Base-by-base conservation (phyloP, 2,888 invertebrate species). In the Dione vanillae region DNA sequence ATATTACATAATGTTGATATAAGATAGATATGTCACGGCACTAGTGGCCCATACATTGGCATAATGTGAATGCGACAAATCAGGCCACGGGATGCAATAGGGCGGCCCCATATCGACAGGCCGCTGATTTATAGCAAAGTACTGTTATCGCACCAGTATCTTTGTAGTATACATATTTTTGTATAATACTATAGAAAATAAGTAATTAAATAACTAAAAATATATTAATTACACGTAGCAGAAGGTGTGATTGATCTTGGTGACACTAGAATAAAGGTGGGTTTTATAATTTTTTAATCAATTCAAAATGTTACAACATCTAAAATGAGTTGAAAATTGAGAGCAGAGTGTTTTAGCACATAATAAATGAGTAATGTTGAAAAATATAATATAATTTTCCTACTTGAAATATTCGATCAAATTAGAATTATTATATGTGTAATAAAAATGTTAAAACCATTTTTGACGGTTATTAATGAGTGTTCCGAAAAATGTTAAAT, bases 81-180 rank as follows among this genome's bases (percentile, higher is more conserved):
- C 92, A 92, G 89, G 83, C 82, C 87, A 83, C 87, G 89, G 85
- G 88, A 83, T 85, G 86, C 87, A 84, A 82, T 87, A 86, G 92
- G 92, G 89, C 91, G 90, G 89, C 88, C 85, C 90, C 84, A 84
- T 83, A 91, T 93, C 92, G 94, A 93, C 93, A 91, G 87, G 73
- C 81, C 81, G 73, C 86, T 92, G 93, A 94, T 94, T 93, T 94
- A 94, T 92, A 80, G 86, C 82, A 79, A 78, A 83, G 82, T 82
- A 78, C 77, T 84, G 86, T 85, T 91, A 90, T 91, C 90, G 86
- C 84, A 82, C 84, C 80, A 83, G 78, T 77, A 80, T 76, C 16
- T 45, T 45, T n/a, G 35, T 35, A 45, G 37, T 49, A 35, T 49
- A 64, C 49, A 49, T 49, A 49, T 49, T 49, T 47, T 14, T 12